Base-by-base conservation (phyloP, 1,140 invertebrate genomes). In the Euwallacea fornicatus region DNA sequence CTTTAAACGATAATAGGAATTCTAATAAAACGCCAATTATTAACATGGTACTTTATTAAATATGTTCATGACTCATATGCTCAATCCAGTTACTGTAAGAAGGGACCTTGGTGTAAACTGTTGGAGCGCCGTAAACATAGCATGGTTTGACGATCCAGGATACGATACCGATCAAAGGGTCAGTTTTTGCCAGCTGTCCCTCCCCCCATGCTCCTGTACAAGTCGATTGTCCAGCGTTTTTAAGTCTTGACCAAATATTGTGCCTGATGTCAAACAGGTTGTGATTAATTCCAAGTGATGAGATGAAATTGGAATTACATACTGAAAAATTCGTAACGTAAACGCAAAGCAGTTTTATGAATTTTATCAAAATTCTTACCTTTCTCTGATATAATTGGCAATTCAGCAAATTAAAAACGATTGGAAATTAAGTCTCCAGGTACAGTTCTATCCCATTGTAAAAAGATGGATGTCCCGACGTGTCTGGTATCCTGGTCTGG, bases 111-210 rank as follows among this genome's bases (percentile, higher is more conserved):
- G 90, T 89, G 78, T 89, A 93, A 0, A 93, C 86, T 0, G 90
- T 89, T 1, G 91, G 91, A 0, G 84, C 81, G n/a, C 86, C 85
- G 73, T 78, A 80, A 16, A 80, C 74, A 6, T 89, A 89, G 75
- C 91, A 91, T 71, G 91, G 92, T 50, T 87, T 83, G 42, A 88
- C 81, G 9, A 91, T 91, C 89, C 90, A 93, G 1, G 91, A 93
- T 0, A 92, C 91, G n/a, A 92, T 81, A 16, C 92, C 92, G 67
- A 92, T 76, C 67, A 85, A 47, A n/a, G 81, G 75, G 21, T 69
- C 78, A 62, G 86, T 78, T 41, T 61, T 42, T 6, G 7, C 42
- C 1, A 65, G 43, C n/a, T n/a, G n/a, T n/a, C n/a, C n/a, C n/a
- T n/a, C n/a, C n/a, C n/a, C n/a, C n/a, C n/a, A n/a, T n/a, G n/a